Base-by-base conservation (phyloP, 1,140 invertebrate genomes). In the Trachelipus rathkii region DNA sequence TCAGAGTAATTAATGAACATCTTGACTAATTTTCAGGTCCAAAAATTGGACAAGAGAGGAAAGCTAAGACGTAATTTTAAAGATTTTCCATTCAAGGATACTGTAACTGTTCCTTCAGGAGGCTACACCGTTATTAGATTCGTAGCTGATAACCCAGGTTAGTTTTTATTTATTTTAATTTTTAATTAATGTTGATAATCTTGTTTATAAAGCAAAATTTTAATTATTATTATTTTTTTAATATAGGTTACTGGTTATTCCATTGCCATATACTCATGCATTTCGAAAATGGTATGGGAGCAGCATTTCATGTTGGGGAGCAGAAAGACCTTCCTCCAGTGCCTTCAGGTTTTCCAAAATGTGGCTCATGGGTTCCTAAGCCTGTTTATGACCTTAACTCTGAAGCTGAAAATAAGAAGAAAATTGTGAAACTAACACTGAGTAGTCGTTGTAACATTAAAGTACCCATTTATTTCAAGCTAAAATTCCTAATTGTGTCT, bases 201-300 rank as follows among this genome's bases (percentile, higher is more conserved):
- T 33, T 33, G 33, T 3, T 3, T 33, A 33, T 6, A 33, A 33
- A 33, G 33, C 1, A 33, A 33, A 33, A 33, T 33, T n/a, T n/a
- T 33, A 33, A 33, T n/a, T n/a, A 33, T 33, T 33, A 33, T 33
- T 33, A 33, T 33, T 33, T 33, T 33, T 6, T 33, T n/a, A n/a
- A 33, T 44, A 10, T 84, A 91, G 93, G 93, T 46, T 93, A 93
- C 82, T 96, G 94, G 94, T 85, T 96, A 10, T 92, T 95, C 84
- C 94, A 96, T 82, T 96, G 94, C 83, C 94, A 96, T 83, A 92
- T 96, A 71, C 92, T 95, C 81, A 95, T 94, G 83, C 94, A 97
- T 83, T 89, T 92, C 0, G 93, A 95, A 86, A 87, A 95, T 13
- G 94, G 94, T 15, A 96, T 96, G 94, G 91, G 92, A 0, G 81